These are phyloP conservation scores for Vireo griseus DNA, from an alignment of 2,797 vertebrate genomes.

Conservation along the genomic window DNA sequence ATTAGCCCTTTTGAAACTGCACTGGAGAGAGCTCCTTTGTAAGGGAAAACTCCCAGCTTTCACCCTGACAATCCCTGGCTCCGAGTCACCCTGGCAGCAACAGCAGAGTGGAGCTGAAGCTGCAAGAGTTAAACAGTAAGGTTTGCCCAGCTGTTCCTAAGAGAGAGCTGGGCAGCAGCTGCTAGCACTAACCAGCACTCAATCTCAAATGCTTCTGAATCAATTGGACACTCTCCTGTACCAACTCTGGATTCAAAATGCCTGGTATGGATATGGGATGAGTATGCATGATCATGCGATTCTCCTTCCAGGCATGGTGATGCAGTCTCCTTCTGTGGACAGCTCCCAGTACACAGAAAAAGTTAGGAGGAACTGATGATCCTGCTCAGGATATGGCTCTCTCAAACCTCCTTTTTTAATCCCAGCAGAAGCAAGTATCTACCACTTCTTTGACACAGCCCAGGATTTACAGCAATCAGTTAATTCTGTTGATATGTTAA, in stretches of 20 bases:
- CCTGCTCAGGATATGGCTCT: not conserved
- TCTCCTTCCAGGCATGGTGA: not conserved
- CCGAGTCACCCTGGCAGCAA: not conserved
- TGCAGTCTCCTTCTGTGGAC: not conserved
- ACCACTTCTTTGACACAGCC: not conserved
- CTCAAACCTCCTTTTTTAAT: not conserved
- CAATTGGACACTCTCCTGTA: not conserved
- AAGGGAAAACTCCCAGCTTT: not conserved
- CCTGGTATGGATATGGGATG: not conserved
- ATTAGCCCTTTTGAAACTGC: not conserved
- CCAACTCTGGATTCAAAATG: not conserved
- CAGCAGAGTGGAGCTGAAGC: not conserved
- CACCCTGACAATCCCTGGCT: not conserved
- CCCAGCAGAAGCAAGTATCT: not conserved
- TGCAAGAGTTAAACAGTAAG: not conserved
- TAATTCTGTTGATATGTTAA: not conserved
- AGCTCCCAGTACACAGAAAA: not conserved
- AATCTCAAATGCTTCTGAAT: not conserved
- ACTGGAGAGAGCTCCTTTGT: not conserved
- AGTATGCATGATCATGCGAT: fast-evolving
- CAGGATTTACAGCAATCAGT: not conserved
- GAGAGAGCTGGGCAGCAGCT: not conserved
- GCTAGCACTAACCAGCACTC: not conserved
- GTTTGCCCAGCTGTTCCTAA: not conserved
- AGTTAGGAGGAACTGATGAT: not conserved